Evolutionary conservation across 2,113 vertebrate species (phyloP).

Genomic region (Sialia sialis): DNA sequence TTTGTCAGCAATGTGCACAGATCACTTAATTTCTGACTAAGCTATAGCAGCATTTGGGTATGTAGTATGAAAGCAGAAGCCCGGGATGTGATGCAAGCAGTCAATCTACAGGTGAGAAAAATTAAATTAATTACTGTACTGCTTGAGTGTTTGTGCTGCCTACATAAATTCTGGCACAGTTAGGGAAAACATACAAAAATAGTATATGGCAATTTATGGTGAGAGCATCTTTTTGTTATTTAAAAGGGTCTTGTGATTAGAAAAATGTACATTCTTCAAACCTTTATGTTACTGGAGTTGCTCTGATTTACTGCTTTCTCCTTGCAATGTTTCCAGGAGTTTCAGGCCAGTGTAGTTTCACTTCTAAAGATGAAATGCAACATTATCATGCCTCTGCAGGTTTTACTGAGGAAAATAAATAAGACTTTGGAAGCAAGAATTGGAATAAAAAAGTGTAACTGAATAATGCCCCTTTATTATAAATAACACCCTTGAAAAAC

Average conservation of each 20-base stretch:
- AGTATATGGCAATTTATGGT: not conserved
- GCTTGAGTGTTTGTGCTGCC: not conserved
- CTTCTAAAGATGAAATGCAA: not conserved
- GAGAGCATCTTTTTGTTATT: not conserved
- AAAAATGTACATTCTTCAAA: not conserved
- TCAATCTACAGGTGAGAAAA: not conserved
- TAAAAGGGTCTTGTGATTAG: not conserved
- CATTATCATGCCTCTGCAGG: not conserved
- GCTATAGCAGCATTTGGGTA: not conserved
- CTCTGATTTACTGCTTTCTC: not conserved
- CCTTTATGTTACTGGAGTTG: not conserved
- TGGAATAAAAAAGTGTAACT: not conserved
- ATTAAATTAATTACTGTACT: not conserved
- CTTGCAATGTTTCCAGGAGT: not conserved
- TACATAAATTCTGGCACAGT: not conserved
- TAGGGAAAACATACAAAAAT: not conserved
- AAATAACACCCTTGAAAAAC: not conserved
- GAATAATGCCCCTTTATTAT: not conserved
- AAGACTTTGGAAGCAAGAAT: not conserved
- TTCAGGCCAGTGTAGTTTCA: not conserved
- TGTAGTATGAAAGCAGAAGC: not conserved
- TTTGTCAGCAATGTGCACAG: not conserved
- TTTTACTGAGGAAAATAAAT: not conserved
- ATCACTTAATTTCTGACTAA: not conserved
- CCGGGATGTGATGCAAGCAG: not conserved